Percentiles rank a stretch among this genome's conserved stretches.
These are phyloP conservation scores for Pionites leucogaster DNA, from an alignment of 2,113 vertebrate genomes.

Conservation along the genomic window DNA sequence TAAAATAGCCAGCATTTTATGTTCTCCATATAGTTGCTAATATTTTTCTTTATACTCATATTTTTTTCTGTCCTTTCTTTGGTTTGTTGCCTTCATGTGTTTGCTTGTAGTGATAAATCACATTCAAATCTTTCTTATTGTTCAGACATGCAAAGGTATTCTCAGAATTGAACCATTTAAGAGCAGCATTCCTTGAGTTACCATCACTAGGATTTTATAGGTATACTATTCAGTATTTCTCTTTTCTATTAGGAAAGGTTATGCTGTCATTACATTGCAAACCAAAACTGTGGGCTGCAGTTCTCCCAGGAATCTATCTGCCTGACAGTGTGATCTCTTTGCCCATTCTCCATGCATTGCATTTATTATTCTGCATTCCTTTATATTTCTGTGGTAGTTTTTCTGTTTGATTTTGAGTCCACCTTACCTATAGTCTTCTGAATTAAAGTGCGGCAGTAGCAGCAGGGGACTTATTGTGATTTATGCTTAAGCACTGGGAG, in stretches of 20 bases:
- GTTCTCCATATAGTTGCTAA: background rate
- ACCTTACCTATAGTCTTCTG: background rate
- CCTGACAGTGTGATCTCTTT: background rate
- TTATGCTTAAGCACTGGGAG: background rate
- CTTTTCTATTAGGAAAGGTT: background rate
- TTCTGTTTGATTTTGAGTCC: background rate
- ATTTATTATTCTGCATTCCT: background rate
- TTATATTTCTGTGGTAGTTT: background rate
- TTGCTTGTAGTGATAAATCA: background rate
- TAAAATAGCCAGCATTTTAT: background rate
- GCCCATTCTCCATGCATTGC: background rate
- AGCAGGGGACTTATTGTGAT: background rate
- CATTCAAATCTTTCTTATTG: background rate
- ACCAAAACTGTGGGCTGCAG: background rate
- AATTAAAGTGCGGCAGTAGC: background rate
- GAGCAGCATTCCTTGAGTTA: background rate
- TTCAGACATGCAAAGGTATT: background rate
- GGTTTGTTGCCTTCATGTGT: background rate
- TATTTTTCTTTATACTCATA: background rate
- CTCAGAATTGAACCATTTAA: background rate
- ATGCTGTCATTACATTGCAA: background rate
- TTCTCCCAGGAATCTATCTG: background rate
- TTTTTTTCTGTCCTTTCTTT: background rate
- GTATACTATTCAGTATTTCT: background rate
- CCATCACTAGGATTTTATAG: background rate